Conservation (phyloP, 2,888 invertebrate species). For the Odontocolon sp. region DNA sequence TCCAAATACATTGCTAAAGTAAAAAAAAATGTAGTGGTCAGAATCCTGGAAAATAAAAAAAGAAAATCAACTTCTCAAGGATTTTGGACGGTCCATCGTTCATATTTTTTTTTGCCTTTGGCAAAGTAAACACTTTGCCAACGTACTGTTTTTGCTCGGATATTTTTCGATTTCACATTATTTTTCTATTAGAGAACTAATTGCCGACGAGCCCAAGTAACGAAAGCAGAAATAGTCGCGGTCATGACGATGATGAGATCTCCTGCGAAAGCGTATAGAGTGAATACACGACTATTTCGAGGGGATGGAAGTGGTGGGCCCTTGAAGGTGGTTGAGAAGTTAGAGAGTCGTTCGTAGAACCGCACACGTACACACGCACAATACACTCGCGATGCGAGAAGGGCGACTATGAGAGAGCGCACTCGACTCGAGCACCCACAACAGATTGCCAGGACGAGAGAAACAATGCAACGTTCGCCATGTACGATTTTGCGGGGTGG, state of each 20-base stretch:
- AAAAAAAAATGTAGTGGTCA: too few species aligned
- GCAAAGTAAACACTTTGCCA: too few species aligned
- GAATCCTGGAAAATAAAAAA: too few species aligned
- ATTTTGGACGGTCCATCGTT: too few species aligned
- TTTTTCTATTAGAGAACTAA: constrained; percentile 26
- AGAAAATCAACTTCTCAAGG: too few species aligned
- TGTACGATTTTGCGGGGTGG: constrained; percentile 44
- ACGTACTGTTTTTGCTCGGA: constrained; percentile 60
- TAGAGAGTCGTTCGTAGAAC: constrained; percentile 54
- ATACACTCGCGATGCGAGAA: constrained; percentile 53
- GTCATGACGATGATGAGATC: constrained; percentile 44
- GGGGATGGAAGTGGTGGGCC: constrained; percentile 57
- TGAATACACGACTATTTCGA: constrained; percentile 56
- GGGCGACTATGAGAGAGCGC: constrained; percentile 71
- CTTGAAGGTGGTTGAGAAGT: constrained; percentile 51
- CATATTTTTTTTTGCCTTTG: too few species aligned
- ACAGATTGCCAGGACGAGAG: constrained; percentile 77
- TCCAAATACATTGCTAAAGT: too few species aligned
- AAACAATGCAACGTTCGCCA: constrained; percentile 73
- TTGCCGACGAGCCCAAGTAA: constrained; percentile 25
- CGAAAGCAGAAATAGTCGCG: constrained; percentile 36
- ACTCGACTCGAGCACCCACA: constrained; percentile 77
- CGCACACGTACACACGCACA: constrained; percentile 12
- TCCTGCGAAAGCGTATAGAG: constrained; percentile 15
- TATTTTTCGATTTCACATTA: neutral